These are phyloP conservation scores for Drosophila pseudotalamancana DNA, from an alignment of 2,888 invertebrate species.

Conservation along the genomic window DNA sequence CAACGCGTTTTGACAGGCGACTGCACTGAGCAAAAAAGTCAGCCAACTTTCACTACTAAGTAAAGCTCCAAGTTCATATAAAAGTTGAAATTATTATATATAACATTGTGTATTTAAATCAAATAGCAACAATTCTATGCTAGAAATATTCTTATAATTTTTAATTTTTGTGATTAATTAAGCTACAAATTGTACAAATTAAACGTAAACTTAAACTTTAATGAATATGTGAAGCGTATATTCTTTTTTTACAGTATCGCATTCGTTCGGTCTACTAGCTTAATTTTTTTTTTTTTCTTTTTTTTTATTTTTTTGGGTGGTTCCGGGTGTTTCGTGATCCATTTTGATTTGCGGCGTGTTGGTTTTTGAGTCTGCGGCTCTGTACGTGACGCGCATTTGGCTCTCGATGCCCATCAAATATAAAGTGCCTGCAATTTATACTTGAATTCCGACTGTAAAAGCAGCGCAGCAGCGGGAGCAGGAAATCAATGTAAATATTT, in stretches of 20 bases:
- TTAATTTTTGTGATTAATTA: too few species aligned
- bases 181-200: too few species aligned
- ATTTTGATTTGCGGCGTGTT: constrained; percentile 73
- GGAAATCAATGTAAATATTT: constrained; percentile 78
- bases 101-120: too few species aligned
- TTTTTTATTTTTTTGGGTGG: neutral
- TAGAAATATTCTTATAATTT: too few species aligned
- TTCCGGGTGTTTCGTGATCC: constrained; percentile 31
- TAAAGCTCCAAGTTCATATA: too few species aligned
- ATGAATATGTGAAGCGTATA: neutral
- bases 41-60: too few species aligned
- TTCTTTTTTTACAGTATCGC: constrained; percentile 27
- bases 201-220: neutral
- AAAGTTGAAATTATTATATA: too few species aligned
- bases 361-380: constrained; percentile 60
- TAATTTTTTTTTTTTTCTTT: neutral
- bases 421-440: constrained; percentile 75
- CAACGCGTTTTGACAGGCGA: constrained; percentile 35
- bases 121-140: too few species aligned
- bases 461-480: constrained; percentile 5
- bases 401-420: constrained; percentile 71
- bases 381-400: constrained; percentile 75
- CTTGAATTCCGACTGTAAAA: constrained; percentile 55
- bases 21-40: constrained; percentile 29
- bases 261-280: too few species aligned